These are phyloP conservation scores for Hydrozoanthus gracilis DNA, from an alignment of 92 coral and sea anemone species.

Conservation along the genomic window DNA sequence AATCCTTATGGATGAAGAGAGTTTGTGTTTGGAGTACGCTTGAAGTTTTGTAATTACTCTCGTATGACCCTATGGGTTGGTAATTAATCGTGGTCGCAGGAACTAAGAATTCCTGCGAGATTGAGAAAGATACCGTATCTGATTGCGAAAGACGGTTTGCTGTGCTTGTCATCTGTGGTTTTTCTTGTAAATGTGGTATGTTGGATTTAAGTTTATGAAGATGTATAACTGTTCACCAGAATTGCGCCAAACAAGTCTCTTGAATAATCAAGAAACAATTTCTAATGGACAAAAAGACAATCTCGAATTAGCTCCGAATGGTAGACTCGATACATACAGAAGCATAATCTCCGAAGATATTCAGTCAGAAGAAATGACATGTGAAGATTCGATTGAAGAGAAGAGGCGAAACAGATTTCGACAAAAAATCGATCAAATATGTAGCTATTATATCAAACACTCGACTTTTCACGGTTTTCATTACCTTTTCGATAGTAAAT, in stretches of 20 bases:
- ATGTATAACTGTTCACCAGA: slow-evolving; percentile 57
- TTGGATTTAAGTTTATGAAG: slow-evolving; percentile 47
- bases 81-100: slow-evolving; percentile 26
- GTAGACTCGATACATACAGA: slow-evolving; percentile 28
- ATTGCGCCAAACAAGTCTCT: slow-evolving; percentile 6
- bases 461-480: slow-evolving; percentile 86
- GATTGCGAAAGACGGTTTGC: slow-evolving; percentile 18
- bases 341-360: slow-evolving; percentile 34
- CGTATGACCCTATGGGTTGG: not conserved
- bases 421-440: slow-evolving; percentile 48
- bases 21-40: slow-evolving; percentile 28
- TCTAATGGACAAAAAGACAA: slow-evolving; percentile 27
- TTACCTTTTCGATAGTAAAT: slow-evolving; percentile 82
- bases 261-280: slow-evolving; percentile 29
- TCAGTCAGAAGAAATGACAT: slow-evolving; percentile 38
- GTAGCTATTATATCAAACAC: slow-evolving; percentile 65
- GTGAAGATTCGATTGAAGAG: not conserved
- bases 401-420: slow-evolving; percentile 47
- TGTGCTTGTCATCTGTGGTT: slow-evolving; percentile 33
- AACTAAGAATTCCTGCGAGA: slow-evolving; percentile 1
- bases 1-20: slow-evolving; percentile 27
- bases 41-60: slow-evolving; percentile 31
- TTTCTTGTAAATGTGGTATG: slow-evolving; percentile 43
- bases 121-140: slow-evolving; percentile 20
- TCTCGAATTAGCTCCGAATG: slow-evolving; percentile 42